These are phyloP conservation scores for Nyctibius grandis DNA, from an alignment of 2,797 vertebrate genomes.

Conservation along the genomic window DNA sequence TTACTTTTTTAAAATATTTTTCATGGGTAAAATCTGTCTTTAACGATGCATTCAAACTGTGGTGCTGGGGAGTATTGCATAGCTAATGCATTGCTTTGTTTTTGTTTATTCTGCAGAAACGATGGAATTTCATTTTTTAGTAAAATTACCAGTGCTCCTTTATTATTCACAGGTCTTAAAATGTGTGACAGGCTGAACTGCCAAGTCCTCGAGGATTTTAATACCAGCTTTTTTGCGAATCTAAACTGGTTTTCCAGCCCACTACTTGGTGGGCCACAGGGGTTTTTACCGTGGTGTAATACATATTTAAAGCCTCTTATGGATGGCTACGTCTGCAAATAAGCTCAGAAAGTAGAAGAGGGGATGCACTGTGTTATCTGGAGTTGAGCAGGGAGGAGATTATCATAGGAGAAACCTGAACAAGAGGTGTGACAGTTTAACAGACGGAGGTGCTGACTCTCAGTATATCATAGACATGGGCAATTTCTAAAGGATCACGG, in stretches of 20 bases:
- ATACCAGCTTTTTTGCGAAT: conserved; percentile 65
- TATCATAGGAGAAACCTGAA: neutral
- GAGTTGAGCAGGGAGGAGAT: conserved; percentile 13
- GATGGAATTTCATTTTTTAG: conserved; percentile 72
- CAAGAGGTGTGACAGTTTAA: conserved; percentile 14
- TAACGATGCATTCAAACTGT: conserved; percentile 61
- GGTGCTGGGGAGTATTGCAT: conserved; percentile 66
- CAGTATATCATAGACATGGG: neutral
- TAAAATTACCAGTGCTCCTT: conserved; percentile 61
- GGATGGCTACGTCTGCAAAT: conserved; percentile 30
- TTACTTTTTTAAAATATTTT: conserved; percentile 35
- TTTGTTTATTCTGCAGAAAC: conserved; percentile 80
- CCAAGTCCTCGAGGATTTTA: conserved; percentile 41
- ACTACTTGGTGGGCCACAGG: conserved; percentile 57
- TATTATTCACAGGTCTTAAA: conserved; percentile 70
- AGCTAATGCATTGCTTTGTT: conserved; percentile 77
- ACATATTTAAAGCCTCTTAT: conserved; percentile 69
- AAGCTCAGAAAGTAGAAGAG: conserved; percentile 42
- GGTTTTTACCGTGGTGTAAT: conserved; percentile 43
- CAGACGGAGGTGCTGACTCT: conserved; percentile 29
- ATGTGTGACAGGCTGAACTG: conserved; percentile 48
- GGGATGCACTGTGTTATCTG: conserved; percentile 2
- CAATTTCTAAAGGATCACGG: neutral
- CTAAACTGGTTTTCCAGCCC: conserved; percentile 76
- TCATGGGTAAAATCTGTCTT: conserved; percentile 74